Evolutionary conservation across 2,797 vertebrate species (phyloP), one percentile per base, ranked within the genome.

Genomic region (Gila robusta): DNA sequence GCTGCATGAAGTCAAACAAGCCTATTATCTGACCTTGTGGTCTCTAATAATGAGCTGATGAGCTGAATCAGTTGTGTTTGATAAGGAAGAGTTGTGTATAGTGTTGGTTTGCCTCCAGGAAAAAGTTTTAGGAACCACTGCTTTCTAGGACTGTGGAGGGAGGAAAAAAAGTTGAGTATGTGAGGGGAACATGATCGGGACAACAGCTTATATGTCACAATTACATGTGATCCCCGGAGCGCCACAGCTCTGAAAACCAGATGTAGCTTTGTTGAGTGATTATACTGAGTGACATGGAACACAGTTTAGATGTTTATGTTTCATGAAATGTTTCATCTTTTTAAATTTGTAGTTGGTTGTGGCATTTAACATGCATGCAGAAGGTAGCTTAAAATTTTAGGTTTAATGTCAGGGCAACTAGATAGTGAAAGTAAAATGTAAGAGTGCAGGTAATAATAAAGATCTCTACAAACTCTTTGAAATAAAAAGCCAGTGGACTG

Each of bases 261-360:
- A 79, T 41, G 54, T 5, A 62, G 21, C 35, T 10, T 41, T 39
- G 35, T 41, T 62, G 2, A 39, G 59, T 16, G 21, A 69, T 52
- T 52, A n/a, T 11, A 72, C 52, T 9, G 3, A 72, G 16, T 56
- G 52, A 62, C 37, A 44, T 5, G 9, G n/a, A 8, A 37, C 3
- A 19, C 37, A 56, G 49, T 56, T 82, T 44, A 72, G 37, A 54
- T 81, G 79, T 52, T 37, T 5, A 54, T 23, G 8, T 37, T 70
- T 54, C 23, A 39, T 81, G 0, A 52, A 21, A 52, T 12, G 69
- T 52, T 12, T 21, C 41, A 70, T 23, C 11, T 81, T 54, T 81
- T 81, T 19, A 52, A 54, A 67, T 81, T 81, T 39, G 21, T 47
- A 52, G 44, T 12, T 79, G 59, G 39, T 32, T 78, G 35, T 70